phyloP scores from a whole-genome alignment of 92 coral and sea anemone genomes.

The Parazoanthus darwini region DNA sequence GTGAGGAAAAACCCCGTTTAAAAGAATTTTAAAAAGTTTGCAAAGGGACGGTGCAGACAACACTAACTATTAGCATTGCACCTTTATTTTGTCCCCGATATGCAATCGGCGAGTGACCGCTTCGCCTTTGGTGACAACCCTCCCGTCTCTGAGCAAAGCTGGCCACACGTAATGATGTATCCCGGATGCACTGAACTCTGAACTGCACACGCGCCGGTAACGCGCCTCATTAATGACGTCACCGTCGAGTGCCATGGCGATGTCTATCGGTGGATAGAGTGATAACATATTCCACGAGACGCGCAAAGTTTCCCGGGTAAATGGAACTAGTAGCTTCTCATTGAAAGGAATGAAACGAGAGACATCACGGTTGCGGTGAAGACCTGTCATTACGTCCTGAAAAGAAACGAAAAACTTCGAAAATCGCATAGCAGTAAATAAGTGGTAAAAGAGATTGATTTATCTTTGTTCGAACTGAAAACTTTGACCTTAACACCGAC shows the following conservation, averaged over 20 bases:
- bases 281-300: constrained; percentile 77
- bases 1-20: not conserved
- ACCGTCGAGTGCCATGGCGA: constrained; percentile 79
- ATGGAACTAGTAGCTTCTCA: constrained; percentile 62
- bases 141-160: constrained; percentile 74
- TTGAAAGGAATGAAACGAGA: constrained; percentile 60
- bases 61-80: not conserved
- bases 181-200: constrained; percentile 83
- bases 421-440: not conserved
- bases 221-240: constrained; percentile 83
- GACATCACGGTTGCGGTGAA: constrained; percentile 72
- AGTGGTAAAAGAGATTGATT: too few species aligned
- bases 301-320: constrained; percentile 71
- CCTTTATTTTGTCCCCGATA: constrained; percentile 59
- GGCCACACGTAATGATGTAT: constrained; percentile 91
- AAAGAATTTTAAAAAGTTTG: not conserved
- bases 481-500: too few species aligned
- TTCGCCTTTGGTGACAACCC: constrained; percentile 77
- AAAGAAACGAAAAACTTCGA: not conserved
- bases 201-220: constrained; percentile 72
- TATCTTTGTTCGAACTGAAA: too few species aligned
- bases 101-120: constrained; percentile 76
- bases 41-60: not conserved
- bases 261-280: constrained; percentile 81
- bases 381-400: constrained; percentile 71